phyloP scores from a whole-genome alignment of 2,888 invertebrate species.

The Eurytoma californica region DNA sequence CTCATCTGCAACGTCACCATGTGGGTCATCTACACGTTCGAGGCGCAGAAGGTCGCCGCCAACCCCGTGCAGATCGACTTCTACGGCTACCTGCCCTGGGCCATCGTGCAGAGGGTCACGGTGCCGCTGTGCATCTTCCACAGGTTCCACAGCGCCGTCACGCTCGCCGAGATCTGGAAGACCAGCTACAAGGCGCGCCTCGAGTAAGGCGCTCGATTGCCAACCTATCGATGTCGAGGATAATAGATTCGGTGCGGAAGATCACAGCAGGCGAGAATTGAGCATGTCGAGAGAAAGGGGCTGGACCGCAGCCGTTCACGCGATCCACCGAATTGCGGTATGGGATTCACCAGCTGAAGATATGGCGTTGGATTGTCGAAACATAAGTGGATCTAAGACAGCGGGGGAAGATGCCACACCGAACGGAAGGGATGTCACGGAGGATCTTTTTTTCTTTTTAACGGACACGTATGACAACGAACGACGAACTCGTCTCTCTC shows the following conservation, averaged over 20 bases:
- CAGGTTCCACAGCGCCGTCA: constrained; percentile 95
- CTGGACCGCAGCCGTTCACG: neutral
- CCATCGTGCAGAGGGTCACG: constrained; percentile 93
- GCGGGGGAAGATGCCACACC: neutral
- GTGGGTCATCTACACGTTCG: constrained; percentile 97
- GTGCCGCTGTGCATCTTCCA: constrained; percentile 97
- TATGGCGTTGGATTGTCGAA: constrained; percentile 13
- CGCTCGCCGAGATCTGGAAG: constrained; percentile 97
- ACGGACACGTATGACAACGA: constrained; percentile 43
- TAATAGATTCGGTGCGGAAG: neutral
- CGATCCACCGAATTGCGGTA: constrained; percentile 7
- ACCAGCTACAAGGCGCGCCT: constrained; percentile 94
- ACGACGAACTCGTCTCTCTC: constrained; percentile 53
- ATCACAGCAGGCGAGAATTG: constrained; percentile 15
- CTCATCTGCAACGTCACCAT: constrained; percentile 96
- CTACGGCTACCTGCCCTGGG: constrained; percentile 95
- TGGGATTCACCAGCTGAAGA: constrained; percentile 1
- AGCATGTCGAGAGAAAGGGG: neutral
- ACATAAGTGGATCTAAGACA: neutral
- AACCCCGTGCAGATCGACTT: constrained; percentile 94
- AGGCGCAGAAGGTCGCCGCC: constrained; percentile 93
- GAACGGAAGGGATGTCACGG: neutral
- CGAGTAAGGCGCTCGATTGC: constrained; percentile 79
- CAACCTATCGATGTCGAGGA: no score
- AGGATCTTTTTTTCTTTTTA: constrained; percentile 1